Conservation (phyloP, 2,113 vertebrate genomes). For the Caloenas nicobarica region DNA sequence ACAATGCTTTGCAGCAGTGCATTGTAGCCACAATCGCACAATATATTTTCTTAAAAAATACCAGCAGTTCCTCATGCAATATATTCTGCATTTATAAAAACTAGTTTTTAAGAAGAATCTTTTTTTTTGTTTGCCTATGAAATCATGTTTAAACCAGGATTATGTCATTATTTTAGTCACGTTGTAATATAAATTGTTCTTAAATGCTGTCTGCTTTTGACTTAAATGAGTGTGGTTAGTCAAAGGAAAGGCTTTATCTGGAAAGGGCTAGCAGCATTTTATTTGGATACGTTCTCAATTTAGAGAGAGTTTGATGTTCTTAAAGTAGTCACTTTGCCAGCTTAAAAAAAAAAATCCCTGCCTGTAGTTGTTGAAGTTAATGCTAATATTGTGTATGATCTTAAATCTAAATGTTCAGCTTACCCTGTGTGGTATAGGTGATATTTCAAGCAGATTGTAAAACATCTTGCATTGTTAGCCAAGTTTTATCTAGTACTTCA, state of each 20-base stretch:
- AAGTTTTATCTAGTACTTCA: slow-evolving; percentile 76
- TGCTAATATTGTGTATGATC: slow-evolving; percentile 81
- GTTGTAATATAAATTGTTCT: slow-evolving; percentile 71
- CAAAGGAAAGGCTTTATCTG: slow-evolving; percentile 71
- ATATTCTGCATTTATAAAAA: slow-evolving; percentile 90
- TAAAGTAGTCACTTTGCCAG: slow-evolving; percentile 77
- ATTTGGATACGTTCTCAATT: slow-evolving; percentile 76
- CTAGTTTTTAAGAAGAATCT: slow-evolving; percentile 86
- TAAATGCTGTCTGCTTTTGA: slow-evolving; percentile 78
- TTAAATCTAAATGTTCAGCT: slow-evolving; percentile 81
- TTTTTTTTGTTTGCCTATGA: slow-evolving; percentile 77
- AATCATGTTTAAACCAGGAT: slow-evolving; percentile 79
- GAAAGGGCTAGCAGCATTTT: slow-evolving; percentile 77
- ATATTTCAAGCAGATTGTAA: slow-evolving; percentile 78
- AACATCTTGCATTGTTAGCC: slow-evolving; percentile 78
- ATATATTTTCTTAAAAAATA: slow-evolving; percentile 88
- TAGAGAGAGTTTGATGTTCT: slow-evolving; percentile 74
- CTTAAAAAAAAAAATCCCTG: slow-evolving; percentile 69
- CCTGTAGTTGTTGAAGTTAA: slow-evolving; percentile 81
- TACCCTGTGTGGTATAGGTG: slow-evolving; percentile 78
- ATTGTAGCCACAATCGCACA: slow-evolving; percentile 88
- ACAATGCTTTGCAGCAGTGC: slow-evolving; percentile 80
- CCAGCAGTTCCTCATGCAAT: slow-evolving; percentile 89
- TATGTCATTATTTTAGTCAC: slow-evolving; percentile 75
- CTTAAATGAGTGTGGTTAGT: slow-evolving; percentile 71